Conservation (phyloP, 2,113 vertebrate species). For the Pituophis catenifer region DNA sequence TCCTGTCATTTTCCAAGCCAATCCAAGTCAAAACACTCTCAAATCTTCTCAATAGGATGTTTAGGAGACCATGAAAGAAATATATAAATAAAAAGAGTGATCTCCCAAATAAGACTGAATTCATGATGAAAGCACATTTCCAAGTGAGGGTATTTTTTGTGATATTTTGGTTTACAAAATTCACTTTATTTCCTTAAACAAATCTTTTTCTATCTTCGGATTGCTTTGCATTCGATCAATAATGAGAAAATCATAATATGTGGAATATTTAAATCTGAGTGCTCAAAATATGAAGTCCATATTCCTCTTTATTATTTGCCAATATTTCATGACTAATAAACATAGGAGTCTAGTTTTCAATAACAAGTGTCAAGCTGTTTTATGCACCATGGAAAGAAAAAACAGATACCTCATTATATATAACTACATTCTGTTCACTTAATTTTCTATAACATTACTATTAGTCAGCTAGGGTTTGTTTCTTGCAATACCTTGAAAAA, state of each 20-base stretch:
- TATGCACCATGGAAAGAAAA: neutral
- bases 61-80: neutral
- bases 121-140: neutral
- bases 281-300: neutral
- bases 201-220: neutral
- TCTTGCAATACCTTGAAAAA: neutral
- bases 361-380: neutral
- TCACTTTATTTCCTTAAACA: neutral
- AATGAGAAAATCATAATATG: neutral
- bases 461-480: neutral
- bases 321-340: neutral
- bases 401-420: neutral
- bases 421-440: neutral
- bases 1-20: neutral
- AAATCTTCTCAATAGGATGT: neutral
- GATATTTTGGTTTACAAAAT: neutral
- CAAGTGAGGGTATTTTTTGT: neutral
- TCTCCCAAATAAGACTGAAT: neutral
- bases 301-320: neutral
- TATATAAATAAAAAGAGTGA: neutral
- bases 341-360: constrained; percentile 2
- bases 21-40: neutral
- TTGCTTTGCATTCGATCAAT: neutral
- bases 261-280: neutral
- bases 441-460: constrained; percentile 20